Conservation (phyloP, 2,113 vertebrate species). For the Lycaon pictus region DNA sequence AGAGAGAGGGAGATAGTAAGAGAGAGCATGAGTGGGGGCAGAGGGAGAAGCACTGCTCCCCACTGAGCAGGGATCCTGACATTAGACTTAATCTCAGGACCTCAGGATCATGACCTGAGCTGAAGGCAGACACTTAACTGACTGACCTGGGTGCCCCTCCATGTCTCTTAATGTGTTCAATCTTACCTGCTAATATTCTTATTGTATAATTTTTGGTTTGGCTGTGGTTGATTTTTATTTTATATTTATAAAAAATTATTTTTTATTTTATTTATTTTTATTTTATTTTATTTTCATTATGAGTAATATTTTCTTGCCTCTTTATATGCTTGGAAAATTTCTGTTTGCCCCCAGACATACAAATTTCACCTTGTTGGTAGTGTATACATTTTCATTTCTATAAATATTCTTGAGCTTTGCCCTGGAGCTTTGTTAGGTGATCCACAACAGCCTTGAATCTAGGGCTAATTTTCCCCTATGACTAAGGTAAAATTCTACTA, state of each 20-base stretch:
- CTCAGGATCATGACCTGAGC: background rate
- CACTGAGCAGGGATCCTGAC: background rate
- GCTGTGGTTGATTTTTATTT: slow-evolving; percentile 40
- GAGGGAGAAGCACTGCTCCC: background rate
- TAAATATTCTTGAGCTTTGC: background rate
- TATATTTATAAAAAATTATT: too few species aligned
- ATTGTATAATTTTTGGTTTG: slow-evolving; percentile 51
- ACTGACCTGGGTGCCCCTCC: background rate
- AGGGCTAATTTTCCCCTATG: background rate
- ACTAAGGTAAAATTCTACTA: background rate
- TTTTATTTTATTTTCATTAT: slow-evolving; percentile 37
- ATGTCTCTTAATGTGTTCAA: background rate
- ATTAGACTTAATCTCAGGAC: background rate
- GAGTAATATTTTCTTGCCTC: background rate
- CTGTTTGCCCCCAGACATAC: background rate
- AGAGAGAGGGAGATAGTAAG: background rate
- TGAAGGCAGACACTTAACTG: background rate
- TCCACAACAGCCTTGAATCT: background rate
- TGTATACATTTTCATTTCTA: background rate
- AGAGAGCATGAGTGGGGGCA: background rate
- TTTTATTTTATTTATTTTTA: too few species aligned
- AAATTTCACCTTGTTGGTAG: background rate
- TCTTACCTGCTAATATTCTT: background rate
- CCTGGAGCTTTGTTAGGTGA: background rate
- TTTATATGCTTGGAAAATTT: slow-evolving; percentile 36